A percentile compares a stretch with the other conserved stretches of the same genome.
phyloP scores from a whole-genome alignment of 2,113 vertebrate genomes.

The Aspidoscelis tigris region DNA sequence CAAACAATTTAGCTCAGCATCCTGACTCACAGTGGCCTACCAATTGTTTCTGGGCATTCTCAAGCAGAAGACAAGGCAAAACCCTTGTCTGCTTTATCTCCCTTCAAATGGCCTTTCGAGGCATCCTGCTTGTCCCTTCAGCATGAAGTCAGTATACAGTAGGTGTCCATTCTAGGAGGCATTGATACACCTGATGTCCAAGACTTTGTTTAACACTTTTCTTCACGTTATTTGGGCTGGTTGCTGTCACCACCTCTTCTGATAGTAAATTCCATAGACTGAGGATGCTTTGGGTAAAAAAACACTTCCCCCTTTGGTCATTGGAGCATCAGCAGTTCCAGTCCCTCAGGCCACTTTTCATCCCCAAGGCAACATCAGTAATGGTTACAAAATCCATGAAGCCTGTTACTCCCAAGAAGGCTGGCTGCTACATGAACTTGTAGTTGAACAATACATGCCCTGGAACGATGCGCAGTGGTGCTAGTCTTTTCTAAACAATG shows the following conservation, averaged over 20 bases:
- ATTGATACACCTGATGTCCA: no score
- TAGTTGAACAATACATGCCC: not conserved
- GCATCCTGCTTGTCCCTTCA: no score
- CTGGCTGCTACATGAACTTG: not conserved
- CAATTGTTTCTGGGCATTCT: no score
- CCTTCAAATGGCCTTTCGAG: no score
- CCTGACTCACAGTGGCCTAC: not conserved
- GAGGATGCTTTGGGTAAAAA: not conserved
- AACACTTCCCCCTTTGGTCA: not conserved
- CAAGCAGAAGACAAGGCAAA: no score
- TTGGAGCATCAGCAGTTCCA: not conserved
- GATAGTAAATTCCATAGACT: no score
- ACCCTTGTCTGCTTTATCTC: no score
- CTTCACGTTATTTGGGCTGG: no score
- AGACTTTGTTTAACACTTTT: not conserved
- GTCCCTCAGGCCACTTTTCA: not conserved
- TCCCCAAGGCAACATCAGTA: fast-evolving
- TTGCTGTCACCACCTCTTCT: not conserved
- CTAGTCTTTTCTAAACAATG: not conserved
- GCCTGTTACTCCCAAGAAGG: not conserved
- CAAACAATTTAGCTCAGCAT: not conserved
- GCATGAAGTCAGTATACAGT: no score
- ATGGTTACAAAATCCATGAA: not conserved
- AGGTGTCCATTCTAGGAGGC: no score
- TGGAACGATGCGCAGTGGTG: not conserved